Percentiles rank a stretch among this genome's conserved stretches.
These are phyloP conservation scores for Athalia rosae DNA, from an alignment of 2,888 invertebrate species.

Conservation along the genomic window DNA sequence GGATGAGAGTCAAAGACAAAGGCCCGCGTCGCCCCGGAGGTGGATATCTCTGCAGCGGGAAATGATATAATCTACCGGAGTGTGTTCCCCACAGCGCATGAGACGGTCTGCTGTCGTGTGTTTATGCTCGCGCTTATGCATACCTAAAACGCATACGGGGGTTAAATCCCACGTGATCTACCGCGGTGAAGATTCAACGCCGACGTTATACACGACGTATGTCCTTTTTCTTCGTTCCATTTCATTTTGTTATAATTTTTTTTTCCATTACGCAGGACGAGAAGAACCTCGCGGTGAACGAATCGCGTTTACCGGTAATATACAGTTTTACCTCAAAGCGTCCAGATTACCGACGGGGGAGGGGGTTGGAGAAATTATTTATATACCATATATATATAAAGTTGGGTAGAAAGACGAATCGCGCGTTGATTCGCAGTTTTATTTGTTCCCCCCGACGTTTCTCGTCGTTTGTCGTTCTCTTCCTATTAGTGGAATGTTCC, in stretches of 20 bases:
- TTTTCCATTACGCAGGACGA: too few species aligned
- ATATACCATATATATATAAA: too few species aligned
- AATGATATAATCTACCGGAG: conserved; percentile 70
- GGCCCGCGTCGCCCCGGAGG: conserved; percentile 66
- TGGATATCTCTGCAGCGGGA: conserved; percentile 59
- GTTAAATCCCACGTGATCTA: conserved; percentile 47
- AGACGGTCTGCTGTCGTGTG: conserved; percentile 57
- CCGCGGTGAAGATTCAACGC: conserved; percentile 52
- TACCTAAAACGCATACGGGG: conserved; percentile 58
- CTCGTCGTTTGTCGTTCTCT: background rate
- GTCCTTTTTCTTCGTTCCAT: too few species aligned
- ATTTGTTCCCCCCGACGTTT: background rate
- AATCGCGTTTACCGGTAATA: too few species aligned
- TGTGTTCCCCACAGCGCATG: conserved; percentile 64
- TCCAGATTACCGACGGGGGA: too few species aligned
- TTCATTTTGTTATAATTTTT: too few species aligned
- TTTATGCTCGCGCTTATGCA: conserved; percentile 68
- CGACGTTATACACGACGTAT: conserved; percentile 42
- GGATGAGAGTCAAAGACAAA: conserved; percentile 64
- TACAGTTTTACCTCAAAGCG: too few species aligned
- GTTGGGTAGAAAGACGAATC: too few species aligned
- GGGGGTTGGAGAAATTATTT: too few species aligned
- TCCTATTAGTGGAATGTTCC: conserved; percentile 29
- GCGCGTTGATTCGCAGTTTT: too few species aligned
- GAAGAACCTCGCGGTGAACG: too few species aligned